Base-by-base conservation (phyloP, 2,888 invertebrate species). In the Bellardia bayeri region DNA sequence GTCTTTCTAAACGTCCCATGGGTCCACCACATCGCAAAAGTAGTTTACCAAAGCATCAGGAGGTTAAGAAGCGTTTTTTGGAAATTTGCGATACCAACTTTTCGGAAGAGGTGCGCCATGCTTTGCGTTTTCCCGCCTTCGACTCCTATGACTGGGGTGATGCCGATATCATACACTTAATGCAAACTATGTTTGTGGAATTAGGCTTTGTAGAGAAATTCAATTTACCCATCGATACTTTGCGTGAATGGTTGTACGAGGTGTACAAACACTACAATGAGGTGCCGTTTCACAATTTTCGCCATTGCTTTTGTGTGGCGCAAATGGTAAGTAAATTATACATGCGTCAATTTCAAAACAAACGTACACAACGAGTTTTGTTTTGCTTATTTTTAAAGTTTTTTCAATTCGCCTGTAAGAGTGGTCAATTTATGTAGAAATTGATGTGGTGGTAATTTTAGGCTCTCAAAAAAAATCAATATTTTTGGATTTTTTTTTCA, bases 251-350 rank as follows among this genome's bases (percentile, higher is more conserved):
- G 94, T 95, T 97, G 78, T 96, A 96, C 92, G 96, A 96, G 93
- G 96, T 96, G 90, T 97, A 96, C 94, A 96, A 96, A 93, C 96
- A 96, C 93, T 97, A 97, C 94, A 96, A 97, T 94, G 97, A 97
- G 94, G 97, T 97, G 92, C 97, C 97, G 87, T 97, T 97, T 94
- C 97, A 97, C 94, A 97, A 97, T 94, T 97, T 97, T 94, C 95
- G 97, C 89, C 97, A 97, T 92, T 97, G 97, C 93, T 97, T 97
- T 94, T 97, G 97, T 94, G 97, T 97, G 89, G 96, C 97, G 86
- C 97, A 97, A 94, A 97, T 97, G 97, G 97, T 97, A 94, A 94
- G 94, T 94, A 16, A 37, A 37, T 37, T 37, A 5, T 37, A 2
- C 5, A 37, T 37, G n/a, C n/a, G 23, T 23, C 23, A 23, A 23